These are phyloP conservation scores for Mythimna albipuncta DNA, from an alignment of 2,888 invertebrate species.

Conservation along the genomic window DNA sequence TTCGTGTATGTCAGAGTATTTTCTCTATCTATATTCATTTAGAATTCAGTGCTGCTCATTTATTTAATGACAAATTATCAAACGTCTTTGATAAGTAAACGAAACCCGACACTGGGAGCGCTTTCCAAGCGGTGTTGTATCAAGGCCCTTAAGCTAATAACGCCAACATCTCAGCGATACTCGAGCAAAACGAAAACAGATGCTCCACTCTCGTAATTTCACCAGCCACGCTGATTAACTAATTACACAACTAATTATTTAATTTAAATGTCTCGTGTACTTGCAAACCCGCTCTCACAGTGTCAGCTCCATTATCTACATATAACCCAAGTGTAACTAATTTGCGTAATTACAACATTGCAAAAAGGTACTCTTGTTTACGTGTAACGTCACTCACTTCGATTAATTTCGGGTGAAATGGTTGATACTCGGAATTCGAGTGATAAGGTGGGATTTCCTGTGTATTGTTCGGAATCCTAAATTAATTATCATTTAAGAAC, in stretches of 20 bases:
- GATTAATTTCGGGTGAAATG: conserved; percentile 54
- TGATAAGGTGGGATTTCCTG: conserved; percentile 23
- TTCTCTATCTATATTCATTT: not conserved
- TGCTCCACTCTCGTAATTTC: conserved; percentile 46
- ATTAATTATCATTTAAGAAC: conserved; percentile 42
- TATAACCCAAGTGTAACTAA: conserved; percentile 44
- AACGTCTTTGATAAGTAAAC: conserved; percentile 8
- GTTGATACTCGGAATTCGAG: conserved; percentile 37
- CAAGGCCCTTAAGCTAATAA: conserved; percentile 38
- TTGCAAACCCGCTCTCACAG: conserved; percentile 28
- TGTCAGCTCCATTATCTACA: conserved; percentile 41
- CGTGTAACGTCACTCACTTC: conserved; percentile 49
- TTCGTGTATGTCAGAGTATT: too few relatives aligned
- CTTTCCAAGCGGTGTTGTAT: conserved; percentile 2
- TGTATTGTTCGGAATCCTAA: conserved; percentile 48
- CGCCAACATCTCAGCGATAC: conserved; percentile 20
- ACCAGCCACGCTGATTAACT: conserved; percentile 61
- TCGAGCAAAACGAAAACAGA: conserved; percentile 58
- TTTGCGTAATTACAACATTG: conserved; percentile 59
- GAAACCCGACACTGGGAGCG: not conserved
- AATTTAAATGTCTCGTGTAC: conserved; percentile 62
- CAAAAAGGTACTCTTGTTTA: conserved; percentile 58
- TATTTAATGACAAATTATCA: not conserved
- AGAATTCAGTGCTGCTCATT: conserved; percentile 3
- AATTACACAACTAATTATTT: conserved; percentile 65